phyloP scores from a whole-genome alignment of 1,140 invertebrate genomes.

The Bemisia tabaci region DNA sequence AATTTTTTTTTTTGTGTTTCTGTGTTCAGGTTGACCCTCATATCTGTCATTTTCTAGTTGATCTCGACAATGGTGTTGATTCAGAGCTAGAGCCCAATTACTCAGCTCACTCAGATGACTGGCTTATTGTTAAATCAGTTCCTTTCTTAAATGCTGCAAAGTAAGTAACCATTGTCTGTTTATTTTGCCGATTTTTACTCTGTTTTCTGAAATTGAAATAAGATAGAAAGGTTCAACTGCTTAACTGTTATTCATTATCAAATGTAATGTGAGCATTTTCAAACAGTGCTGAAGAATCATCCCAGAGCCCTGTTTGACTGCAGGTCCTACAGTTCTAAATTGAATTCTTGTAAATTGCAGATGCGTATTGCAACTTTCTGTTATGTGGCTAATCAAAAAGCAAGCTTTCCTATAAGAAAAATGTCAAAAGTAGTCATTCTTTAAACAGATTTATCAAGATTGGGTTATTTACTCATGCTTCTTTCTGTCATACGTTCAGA shows the following conservation, averaged over 20 bases:
- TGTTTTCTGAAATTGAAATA: too few species aligned
- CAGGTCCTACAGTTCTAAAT: neutral
- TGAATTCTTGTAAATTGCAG: neutral
- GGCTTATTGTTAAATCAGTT: conserved; percentile 55
- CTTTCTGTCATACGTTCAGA: neutral
- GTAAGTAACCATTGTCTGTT: conserved; percentile 28
- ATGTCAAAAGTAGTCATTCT: too few species aligned
- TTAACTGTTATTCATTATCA: neutral
- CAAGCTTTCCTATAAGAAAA: too few species aligned
- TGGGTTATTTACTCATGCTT: too few species aligned
- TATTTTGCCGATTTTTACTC: conserved; percentile 4
- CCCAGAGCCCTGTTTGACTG: neutral
- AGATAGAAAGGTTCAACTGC: too few species aligned
- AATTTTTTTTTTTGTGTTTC: too few species aligned
- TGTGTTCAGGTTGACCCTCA: conserved; percentile 58
- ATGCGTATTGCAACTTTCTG: neutral
- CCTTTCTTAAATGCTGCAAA: conserved; percentile 64
- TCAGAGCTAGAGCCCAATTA: conserved; percentile 68
- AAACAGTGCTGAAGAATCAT: neutral
- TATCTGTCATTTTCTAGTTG: conserved; percentile 72
- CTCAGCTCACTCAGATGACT: conserved; percentile 50
- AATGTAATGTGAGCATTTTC: neutral
- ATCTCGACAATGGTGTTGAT: conserved; percentile 61
- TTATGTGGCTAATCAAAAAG: neutral
- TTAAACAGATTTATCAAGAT: too few species aligned